Base-by-base conservation (phyloP, 1,140 invertebrate genomes). In the Thaumetopoea pityocampa region DNA sequence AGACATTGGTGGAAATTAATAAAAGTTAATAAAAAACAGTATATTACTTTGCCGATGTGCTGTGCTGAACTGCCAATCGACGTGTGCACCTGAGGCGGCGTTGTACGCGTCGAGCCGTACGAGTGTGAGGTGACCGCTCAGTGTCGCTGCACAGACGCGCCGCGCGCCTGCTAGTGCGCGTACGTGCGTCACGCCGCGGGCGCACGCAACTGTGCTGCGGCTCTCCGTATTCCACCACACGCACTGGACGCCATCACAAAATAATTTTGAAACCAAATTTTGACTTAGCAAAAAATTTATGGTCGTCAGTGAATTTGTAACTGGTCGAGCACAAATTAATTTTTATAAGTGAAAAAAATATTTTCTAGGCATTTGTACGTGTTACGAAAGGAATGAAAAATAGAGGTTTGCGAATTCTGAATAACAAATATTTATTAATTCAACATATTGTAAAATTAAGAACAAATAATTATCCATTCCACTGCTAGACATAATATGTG, bases 121-220 rank as follows among this genome's bases (percentile, higher is more conserved):
- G 71, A 97, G 93, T 57, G 97, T 94, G 5, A 98, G 62, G 14
- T 89, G 89, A 3, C 96, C 96, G 73, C 92, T 93, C 1, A 98
- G 85, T 51, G 93, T 87, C 1, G 94, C 94, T 0, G 92, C 92
- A 18, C 10, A 96, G 86, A 68, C 90, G 76, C 68, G 91, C 89
- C 19, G 89, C 88, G 47, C 92, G 79, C 71, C 77, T 7, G 62
- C 51, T 16, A 78, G 36, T 27, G 94, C 85, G 70, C 92, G 92
- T 3, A 96, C 88, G 47, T 92, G 89, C 4, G 92, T 94, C 37
- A 95, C 89, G 16, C 74, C 94, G n/a, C 90, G 22, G 90, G 71
- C 40, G 30, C 5, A 92, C 92, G 8, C 90, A 9, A 3, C 26
- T 27, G 5, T 11, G 76, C 19, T 56, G 50, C 19, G 34, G 33